Conservation (phyloP, 2,797 vertebrate species). For the Chelon auratus region DNA sequence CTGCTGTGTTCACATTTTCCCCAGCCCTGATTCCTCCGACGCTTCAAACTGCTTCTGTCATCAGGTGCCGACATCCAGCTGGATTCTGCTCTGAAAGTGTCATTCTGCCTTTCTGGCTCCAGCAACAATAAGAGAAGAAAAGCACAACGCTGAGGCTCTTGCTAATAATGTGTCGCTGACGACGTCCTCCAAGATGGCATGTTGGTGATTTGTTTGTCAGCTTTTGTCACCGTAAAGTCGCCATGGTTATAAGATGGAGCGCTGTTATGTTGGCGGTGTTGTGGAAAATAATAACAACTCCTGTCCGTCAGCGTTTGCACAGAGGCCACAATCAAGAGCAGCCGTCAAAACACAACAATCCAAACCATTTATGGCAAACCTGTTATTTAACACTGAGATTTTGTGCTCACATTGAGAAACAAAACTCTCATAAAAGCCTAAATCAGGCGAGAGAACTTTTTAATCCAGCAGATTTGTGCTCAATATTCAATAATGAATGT, state of each 20-base stretch:
- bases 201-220: constrained; percentile 44
- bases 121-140: constrained; percentile 42
- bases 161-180: constrained; percentile 48
- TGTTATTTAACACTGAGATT: constrained; percentile 21
- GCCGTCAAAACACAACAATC: background rate
- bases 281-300: constrained; percentile 12
- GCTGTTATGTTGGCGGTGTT: background rate
- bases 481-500: constrained; percentile 58
- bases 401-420: constrained; percentile 14
- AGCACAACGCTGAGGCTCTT: constrained; percentile 40
- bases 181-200: constrained; percentile 30
- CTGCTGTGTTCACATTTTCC: constrained; percentile 50
- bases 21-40: constrained; percentile 5
- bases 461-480: constrained; percentile 41
- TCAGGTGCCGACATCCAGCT: constrained; percentile 45
- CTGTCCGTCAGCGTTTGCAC: constrained; percentile 11
- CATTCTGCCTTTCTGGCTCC: constrained; percentile 21
- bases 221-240: constrained; percentile 29
- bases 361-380: background rate
- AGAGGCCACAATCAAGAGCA: constrained; percentile 13
- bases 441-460: constrained; percentile 45
- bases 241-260: constrained; percentile 12
- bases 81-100: constrained; percentile 41
- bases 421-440: constrained; percentile 22
- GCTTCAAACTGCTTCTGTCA: constrained; percentile 53